Evolutionary conservation across 1,140 invertebrate genomes (phyloP), one percentile per base, ranked within the genome.

Genomic region (Bathynomus jamesi): DNA sequence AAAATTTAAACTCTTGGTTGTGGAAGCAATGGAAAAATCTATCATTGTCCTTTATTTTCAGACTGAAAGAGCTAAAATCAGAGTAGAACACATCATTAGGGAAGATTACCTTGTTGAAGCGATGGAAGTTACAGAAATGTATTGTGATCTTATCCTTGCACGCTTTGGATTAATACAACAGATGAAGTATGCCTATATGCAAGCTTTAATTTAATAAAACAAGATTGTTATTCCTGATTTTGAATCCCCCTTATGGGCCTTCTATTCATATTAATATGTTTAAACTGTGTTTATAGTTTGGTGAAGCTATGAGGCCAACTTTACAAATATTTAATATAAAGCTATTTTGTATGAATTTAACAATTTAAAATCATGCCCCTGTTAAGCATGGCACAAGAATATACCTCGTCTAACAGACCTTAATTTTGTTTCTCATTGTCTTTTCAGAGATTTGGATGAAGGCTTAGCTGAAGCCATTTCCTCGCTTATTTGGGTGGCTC

Each of bases 71-170:
- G 97, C 97, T 0, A 93, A 94, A 82, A 99, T 99, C 74, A 85
- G 96, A 40, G 97, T 99, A 0, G 97, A 99, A 82, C 93, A 98
- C 74, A 99, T 99, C 64, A 98, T 99, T 70, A 88, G 97, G 28
- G 97, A 99, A 85, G 97, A 99, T 84, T 99, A 99, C 82, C 87
- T 98, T 82, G 96, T 99, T 0, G 98, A 99, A 84, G 96, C 96
- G 0, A 96, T 99, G 91, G 98, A 99, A 87, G 86, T 99, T 62
- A 87, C 99, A 2, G 98, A 99, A 86, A 99, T 99, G 95, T 99
- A 96, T 81, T 99, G 96, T 84, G 98, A 99, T 85, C 83, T 99
- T 25, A 82, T 99, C n/a, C 83, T 99, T 21, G 96, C 97, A 2
- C 70, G 78, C 13, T 99, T 99, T 85, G 98, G 97, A 17, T 85